Evolutionary conservation across 2,888 invertebrate genomes (phyloP), one percentile per base, ranked within the genome.

Genomic region (Xestia c-nigrum): DNA sequence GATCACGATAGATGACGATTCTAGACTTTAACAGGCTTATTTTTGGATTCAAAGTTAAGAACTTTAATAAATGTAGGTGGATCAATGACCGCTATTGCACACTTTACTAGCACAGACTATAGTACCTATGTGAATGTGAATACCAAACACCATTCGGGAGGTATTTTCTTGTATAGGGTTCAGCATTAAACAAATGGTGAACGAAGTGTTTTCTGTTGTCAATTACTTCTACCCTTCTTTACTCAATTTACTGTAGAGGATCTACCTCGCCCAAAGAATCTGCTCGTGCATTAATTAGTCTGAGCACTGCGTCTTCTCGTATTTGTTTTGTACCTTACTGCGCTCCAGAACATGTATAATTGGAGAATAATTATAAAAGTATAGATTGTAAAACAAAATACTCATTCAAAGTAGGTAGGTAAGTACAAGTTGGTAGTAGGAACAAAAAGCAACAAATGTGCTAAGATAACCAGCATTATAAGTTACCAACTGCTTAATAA

Each of bases 251-350:
- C 19, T 63, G 55, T 14, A 0, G 14, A 61, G 19, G 16, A 40
- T 70, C 47, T 38, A 24, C 55, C 38, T 57, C n/a, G 19, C 47
- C 76, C 82, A 46, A 76, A 71, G 67, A 77, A 67, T 77, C 55
- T 80, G 83, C 71, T 46, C 19, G 55, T 68, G 80, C 83, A 80
- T 80, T 80, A 83, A 80, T 80, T 83, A 77, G 47, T n/a, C 38
- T 24, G 43, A 61, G 50, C 7, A 16, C 19, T 5, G 50, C 50
- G 52, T 66, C 10, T 50, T 16, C 12, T 24, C 9, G n/a, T 19
- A 19, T n/a, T 52, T 66, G 46, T 63, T 21, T 74, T 74, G 50
- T 21, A 16, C 4, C 55, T 0, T 46, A 40, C 38, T 47, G 4
- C 14, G 38, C n/a, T 24, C 6, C 24, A 24, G 21, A 0, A 12